Conservation (phyloP, 2,888 invertebrate genomes). For the Cryptocephalus primarius region DNA sequence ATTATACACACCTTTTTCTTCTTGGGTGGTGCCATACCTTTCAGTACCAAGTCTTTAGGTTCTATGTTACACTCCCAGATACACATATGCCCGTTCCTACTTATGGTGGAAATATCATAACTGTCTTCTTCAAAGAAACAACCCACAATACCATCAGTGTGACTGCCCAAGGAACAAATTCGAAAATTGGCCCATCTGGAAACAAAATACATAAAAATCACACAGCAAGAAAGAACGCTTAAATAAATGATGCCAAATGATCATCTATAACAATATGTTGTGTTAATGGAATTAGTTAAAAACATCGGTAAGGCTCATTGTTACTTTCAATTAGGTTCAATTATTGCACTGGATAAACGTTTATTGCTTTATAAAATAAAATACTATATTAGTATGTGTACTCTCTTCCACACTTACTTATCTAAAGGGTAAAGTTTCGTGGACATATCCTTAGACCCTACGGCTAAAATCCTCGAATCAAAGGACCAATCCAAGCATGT, state of each 20-base stretch:
- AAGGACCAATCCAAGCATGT: constrained; percentile 86
- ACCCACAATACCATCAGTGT: constrained; percentile 73
- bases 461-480: constrained; percentile 82
- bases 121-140: constrained; percentile 82
- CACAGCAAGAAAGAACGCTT: neutral
- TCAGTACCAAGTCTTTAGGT: constrained; percentile 52
- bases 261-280: neutral
- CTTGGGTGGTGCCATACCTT: constrained; percentile 37
- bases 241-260: too few relatives aligned
- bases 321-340: too few relatives aligned
- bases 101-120: constrained; percentile 73
- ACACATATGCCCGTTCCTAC: constrained; percentile 73
- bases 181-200: constrained; percentile 55
- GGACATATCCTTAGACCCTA: constrained; percentile 84
- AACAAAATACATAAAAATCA: neutral
- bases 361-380: too few relatives aligned
- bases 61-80: constrained; percentile 79
- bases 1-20: constrained; percentile 35
- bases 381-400: too few relatives aligned
- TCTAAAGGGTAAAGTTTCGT: constrained; percentile 71
- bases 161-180: constrained; percentile 68
- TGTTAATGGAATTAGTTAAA: neutral
- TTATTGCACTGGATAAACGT: too few relatives aligned
- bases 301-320: too few relatives aligned
- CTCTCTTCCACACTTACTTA: too few relatives aligned